Conservation (phyloP, 1,140 invertebrate species). For the Drosophila pachea region DNA sequence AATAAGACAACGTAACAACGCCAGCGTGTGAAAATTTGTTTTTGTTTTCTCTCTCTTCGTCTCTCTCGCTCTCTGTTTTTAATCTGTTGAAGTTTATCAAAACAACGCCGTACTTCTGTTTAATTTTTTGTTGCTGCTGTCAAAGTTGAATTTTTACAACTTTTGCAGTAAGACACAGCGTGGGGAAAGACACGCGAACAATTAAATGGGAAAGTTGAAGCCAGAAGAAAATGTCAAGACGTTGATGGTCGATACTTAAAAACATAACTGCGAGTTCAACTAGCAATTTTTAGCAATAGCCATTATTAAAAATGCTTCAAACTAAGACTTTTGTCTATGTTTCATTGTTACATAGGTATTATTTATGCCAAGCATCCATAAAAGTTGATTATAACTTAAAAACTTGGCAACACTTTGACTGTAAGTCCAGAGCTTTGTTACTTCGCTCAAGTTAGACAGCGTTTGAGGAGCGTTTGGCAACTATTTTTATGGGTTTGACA, state of each 20-base stretch:
- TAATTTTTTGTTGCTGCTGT: conserved; percentile 25
- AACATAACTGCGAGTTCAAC: background rate
- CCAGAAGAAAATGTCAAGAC: background rate
- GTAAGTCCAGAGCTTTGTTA: no score
- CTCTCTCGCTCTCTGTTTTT: background rate
- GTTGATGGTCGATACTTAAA: conserved; percentile 1
- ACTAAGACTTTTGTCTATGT: no score
- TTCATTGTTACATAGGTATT: no score
- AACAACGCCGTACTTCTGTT: conserved; percentile 61
- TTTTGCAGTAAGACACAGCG: background rate
- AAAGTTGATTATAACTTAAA: no score
- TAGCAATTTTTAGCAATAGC: no score
- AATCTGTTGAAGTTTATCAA: conserved; percentile 40
- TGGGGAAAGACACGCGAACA: conserved; percentile 12
- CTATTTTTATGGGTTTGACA: no score
- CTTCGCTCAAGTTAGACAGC: no score
- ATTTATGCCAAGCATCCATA: no score
- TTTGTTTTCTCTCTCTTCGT: background rate
- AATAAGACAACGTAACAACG: conserved; percentile 19
- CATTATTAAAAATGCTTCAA: no score
- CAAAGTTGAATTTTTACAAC: conserved; percentile 28
- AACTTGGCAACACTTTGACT: no score
- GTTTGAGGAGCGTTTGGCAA: no score
- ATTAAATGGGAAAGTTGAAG: conserved; percentile 47
- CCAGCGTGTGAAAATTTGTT: conserved; percentile 51